Base-by-base conservation (phyloP, 2,888 invertebrate species). In the Xestia xanthographa region DNA sequence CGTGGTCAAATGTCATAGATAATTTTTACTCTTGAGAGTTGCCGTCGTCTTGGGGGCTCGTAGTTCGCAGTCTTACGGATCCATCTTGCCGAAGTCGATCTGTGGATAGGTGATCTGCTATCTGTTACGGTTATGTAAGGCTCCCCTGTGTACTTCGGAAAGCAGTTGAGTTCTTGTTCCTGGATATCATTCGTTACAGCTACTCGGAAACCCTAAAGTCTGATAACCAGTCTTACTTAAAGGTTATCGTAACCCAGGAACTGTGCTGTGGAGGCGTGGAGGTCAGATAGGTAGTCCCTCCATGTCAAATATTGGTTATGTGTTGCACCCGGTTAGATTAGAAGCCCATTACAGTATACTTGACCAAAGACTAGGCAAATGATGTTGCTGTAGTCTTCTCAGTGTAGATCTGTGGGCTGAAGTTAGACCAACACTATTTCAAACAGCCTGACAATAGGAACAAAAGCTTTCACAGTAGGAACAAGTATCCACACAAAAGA, bases 1-100 rank as follows among this genome's bases (percentile, higher is more conserved):
- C 77, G 14, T 77, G 78, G 63, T 41, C 41, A 78, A 78, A 78
- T 78, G 56, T 71, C 79, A 68, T 67, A 68, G 50, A 38, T 62
- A 62, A 50, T 43, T 60, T 43, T 60, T 50, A 50, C 60, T 53
- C 22, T 60, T 60, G 48, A 29, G 14, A 29, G 22, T 14, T 29
- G 20, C 26, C n/a, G 9, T n/a, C 29, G 29, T 34, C 34, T 60
- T 20, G 60, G 1, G 34, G 58, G 0, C 20, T 60, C 2, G 34
- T 5, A 34, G 34, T 4, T 60, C 14, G 29, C 29, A 29, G 17
- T 9, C 20, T 34, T 5, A 60, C 60, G 29, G 9, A 34, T 20
- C 6, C 8, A 17, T 58, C 34, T 60, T 60, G 60, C 34, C 4
- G 34, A 34, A 34, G 9, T 34, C 6, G 60, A 8, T 58, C 3